A percentile compares a stretch with the other conserved stretches of the same genome.
These are phyloP conservation scores for Paratilapia polleni DNA, from an alignment of 2,113 vertebrate genomes.

Conservation along the genomic window DNA sequence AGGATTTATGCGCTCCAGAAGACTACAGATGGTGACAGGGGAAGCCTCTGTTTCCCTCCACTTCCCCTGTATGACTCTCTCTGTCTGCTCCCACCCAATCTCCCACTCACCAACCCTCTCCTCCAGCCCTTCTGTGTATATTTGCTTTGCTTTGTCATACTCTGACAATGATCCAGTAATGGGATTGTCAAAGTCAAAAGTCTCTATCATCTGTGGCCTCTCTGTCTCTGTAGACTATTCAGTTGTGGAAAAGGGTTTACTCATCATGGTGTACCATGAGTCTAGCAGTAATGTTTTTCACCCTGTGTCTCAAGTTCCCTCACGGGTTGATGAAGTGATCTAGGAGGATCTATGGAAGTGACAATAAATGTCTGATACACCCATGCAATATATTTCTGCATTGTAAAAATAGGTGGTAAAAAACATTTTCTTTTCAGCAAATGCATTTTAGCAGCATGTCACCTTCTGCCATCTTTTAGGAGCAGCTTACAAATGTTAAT, in stretches of 20 bases:
- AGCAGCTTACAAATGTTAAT: not conserved
- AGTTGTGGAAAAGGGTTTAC: constrained; percentile 5
- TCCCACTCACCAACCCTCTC: constrained; percentile 22
- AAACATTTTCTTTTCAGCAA: not conserved
- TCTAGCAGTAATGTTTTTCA: not conserved
- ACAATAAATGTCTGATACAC: not conserved
- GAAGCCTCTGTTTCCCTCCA: constrained; percentile 56
- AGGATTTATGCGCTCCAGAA: constrained; percentile 68
- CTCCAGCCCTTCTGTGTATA: constrained; percentile 39
- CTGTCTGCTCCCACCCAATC: constrained; percentile 18
- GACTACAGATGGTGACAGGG: constrained; percentile 68
- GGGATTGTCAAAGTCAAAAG: constrained; percentile 57
- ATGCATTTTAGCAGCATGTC: not conserved
- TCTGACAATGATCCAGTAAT: constrained; percentile 55
- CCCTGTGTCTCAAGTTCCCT: not conserved
- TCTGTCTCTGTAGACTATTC: constrained; percentile 16
- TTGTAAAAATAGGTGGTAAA: not conserved
- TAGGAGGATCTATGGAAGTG: not conserved
- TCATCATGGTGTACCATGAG: not conserved
- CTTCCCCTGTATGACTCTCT: constrained; percentile 20
- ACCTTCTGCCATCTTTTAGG: not conserved
- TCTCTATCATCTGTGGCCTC: constrained; percentile 35
- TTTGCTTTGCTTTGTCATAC: constrained; percentile 63
- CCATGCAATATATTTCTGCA: not conserved
- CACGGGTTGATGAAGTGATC: not conserved